phyloP scores from a whole-genome alignment of 2,888 invertebrate species.

The Rhodophaea formosa region DNA sequence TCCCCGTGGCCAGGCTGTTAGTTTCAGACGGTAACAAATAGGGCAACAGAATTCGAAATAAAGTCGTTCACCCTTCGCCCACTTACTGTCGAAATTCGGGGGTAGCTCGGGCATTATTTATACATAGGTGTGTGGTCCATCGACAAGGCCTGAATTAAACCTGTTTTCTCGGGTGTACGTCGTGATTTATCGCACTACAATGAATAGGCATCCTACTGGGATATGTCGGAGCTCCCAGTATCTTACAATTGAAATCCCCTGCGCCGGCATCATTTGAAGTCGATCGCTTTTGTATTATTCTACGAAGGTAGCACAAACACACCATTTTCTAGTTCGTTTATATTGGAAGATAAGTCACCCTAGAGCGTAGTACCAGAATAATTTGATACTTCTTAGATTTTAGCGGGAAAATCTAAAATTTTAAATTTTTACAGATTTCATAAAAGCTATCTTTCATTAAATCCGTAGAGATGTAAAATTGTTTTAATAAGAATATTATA shows the following conservation, averaged over 20 bases:
- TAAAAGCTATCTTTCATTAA: too few relatives aligned
- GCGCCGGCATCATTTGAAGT: slow-evolving; percentile 33
- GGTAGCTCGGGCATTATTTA: slow-evolving; percentile 28
- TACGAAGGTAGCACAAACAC: slow-evolving; percentile 1
- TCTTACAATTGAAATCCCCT: slow-evolving; percentile 50
- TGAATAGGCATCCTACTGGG: slow-evolving; percentile 53
- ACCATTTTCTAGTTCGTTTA: slow-evolving; percentile 10
- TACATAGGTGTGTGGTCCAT: slow-evolving; percentile 30
- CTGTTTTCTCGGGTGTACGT: slow-evolving; percentile 42
- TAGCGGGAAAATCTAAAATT: neutral
- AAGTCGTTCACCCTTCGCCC: neutral
- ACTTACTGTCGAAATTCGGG: neutral
- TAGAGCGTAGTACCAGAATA: neutral
- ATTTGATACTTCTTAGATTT: neutral
- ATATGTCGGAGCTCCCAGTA: slow-evolving; percentile 42
- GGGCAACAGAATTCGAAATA: neutral
- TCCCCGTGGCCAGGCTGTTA: too few relatives aligned
- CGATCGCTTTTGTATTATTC: slow-evolving; percentile 25
- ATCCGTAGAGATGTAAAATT: too few relatives aligned
- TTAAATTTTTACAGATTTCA: neutral
- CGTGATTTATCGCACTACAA: slow-evolving; percentile 58
- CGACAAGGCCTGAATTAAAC: slow-evolving; percentile 43
- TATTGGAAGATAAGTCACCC: neutral
- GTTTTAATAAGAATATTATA: too few relatives aligned
- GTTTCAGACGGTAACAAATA: too few relatives aligned